These are phyloP conservation scores for Neoniphon sammara DNA, from an alignment of 2,797 vertebrate species.

Conservation along the genomic window DNA sequence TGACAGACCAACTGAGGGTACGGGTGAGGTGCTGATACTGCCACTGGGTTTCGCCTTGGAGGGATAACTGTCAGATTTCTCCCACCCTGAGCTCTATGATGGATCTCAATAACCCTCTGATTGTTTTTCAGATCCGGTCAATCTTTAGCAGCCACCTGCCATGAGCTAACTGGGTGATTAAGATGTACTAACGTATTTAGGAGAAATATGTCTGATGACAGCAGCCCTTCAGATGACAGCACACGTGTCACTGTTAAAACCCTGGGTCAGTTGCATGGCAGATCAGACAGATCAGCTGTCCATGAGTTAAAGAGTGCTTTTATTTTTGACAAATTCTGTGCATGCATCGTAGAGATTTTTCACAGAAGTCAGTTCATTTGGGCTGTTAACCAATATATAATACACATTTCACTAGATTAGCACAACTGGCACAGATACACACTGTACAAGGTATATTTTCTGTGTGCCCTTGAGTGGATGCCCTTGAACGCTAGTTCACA, in stretches of 20 bases:
- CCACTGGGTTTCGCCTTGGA: conserved; percentile 67
- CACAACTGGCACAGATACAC: not conserved
- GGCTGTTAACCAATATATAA: not conserved
- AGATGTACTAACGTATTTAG: conserved; percentile 46
- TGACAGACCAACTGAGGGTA: conserved; percentile 73
- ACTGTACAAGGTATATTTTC: conserved; percentile 8
- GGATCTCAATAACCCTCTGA: conserved; percentile 61
- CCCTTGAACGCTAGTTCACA: conserved; percentile 74
- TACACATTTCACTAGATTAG: not conserved
- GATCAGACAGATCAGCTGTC: conserved; percentile 45
- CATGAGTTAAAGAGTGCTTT: not conserved
- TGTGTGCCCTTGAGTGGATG: conserved; percentile 51
- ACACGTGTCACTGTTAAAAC: conserved; percentile 48
- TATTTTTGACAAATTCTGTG: not conserved
- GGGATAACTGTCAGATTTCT: conserved; percentile 84
- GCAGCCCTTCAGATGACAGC: conserved; percentile 34
- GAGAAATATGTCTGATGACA: conserved; percentile 62
- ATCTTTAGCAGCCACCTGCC: conserved; percentile 60
- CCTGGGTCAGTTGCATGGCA: conserved; percentile 28
- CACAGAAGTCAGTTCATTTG: not conserved
- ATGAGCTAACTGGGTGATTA: conserved; percentile 63
- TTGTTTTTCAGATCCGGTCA: conserved; percentile 72
- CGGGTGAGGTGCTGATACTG: conserved; percentile 73
- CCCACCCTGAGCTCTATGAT: conserved; percentile 72
- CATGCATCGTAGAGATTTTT: not conserved